Evolutionary conservation across 2,113 vertebrate species (phyloP), one percentile per base, ranked within the genome.

Genomic region (Dromiciops gliroides): DNA sequence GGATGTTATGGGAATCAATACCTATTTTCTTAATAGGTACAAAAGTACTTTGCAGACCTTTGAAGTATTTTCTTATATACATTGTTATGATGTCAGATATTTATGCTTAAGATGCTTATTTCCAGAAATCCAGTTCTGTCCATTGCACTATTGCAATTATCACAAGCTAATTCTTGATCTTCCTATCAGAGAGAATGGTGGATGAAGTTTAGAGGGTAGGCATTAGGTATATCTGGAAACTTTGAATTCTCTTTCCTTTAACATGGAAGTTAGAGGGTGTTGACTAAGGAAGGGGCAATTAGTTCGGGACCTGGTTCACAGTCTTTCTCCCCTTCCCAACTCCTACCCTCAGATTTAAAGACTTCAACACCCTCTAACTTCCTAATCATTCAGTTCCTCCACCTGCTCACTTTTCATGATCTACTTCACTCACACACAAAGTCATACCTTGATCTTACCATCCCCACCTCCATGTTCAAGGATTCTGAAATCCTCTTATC

Each of bases 141-240:
- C 0, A 19, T 22, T 26, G 2, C 25, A 26, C 49, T 25, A 10
- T 1, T 3, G 28, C 19, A 48, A 12, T 3, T 47, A 0, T 56
- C 26, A 56, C 53, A 56, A 56, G 28, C 56, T 60, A 60, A 60
- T 56, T 60, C 26, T 28, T 0, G 1, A 75, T 4, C 75, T 7
- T 9, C 44, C 48, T 22, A 28, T 26, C 31, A 8, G 3, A 31
- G 24, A 26, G 7, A 8, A 10, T 12, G 0, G 1, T 3, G 8
- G 4, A 6, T 1, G 9, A 0, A 0, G 0, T 7, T 12, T 60
- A 44, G 56, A 44, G 0, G 11, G 0, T n/a, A 19, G 67, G 48
- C 23, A 25, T 11, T 44, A 26, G 91, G 75, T 31, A 2, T 60
- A 89, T 7, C 5, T 44, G 37, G 11, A 23, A 0, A 24, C 24